Evolutionary conservation across 1,140 invertebrate species (phyloP).

Genomic region (Heliconius melpomene): DNA sequence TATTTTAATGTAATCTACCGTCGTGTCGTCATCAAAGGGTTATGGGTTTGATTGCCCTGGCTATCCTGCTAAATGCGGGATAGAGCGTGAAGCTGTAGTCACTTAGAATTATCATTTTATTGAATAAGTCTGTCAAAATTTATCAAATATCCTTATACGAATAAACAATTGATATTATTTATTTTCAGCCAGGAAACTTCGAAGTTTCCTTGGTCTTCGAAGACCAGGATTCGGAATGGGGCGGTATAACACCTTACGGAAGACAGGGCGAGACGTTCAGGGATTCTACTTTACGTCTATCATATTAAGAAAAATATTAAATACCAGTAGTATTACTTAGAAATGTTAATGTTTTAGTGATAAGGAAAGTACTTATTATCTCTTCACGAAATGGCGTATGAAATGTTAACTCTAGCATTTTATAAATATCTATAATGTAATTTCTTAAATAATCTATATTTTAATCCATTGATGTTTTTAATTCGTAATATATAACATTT

Average conservation of each 20-base stretch:
- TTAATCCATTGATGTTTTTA: not conserved
- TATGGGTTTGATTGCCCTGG: no score
- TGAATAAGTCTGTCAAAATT: no score
- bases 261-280: not conserved
- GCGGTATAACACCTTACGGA: not conserved
- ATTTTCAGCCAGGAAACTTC: not conserved
- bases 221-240: not conserved
- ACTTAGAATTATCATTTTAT: no score
- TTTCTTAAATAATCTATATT: not conserved
- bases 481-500: not conserved
- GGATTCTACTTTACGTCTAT: not conserved
- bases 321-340: slow-evolving; percentile 12
- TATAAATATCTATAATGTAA: not conserved
- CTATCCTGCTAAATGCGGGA: no score
- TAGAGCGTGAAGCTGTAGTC: no score
- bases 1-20: no score
- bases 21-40: no score
- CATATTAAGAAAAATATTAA: not conserved
- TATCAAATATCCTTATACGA: no score
- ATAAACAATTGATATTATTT: no score
- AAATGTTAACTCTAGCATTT: slow-evolving; percentile 3
- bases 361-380: not conserved
- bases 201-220: not conserved
- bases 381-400: not conserved
- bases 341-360: not conserved